Base-by-base conservation (phyloP, 2,888 invertebrate genomes). In the Lymantria monacha region DNA sequence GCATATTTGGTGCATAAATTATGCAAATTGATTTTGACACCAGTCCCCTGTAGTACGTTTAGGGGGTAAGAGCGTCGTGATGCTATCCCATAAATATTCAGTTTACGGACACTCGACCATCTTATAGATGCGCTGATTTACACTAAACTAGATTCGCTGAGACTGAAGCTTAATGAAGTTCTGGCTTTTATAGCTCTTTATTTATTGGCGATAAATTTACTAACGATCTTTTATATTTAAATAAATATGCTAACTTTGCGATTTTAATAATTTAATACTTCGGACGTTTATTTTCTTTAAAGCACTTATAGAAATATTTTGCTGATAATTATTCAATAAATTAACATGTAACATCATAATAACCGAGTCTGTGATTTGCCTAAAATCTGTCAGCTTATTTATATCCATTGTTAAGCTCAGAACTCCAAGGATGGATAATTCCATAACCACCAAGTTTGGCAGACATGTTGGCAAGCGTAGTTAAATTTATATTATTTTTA, bases 21-120 rank as follows among this genome's bases (percentile, higher is more conserved):
- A 83, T 83, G 82, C 74, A 77, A 83, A 82, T 79, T 77, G 73
- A 70, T 81, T 81, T 81, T 76, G 78, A 79, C 76, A 78, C 77
- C 67, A 76, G 75, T 73, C 73, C 71, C n/a, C 74, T 57, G 64
- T 59, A 74, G 67, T 72, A 68, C 68, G 74, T 77, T 79, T 75
- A 73, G 75, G 72, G 58, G 70, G 63, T 55, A 42, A 49, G 43
- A 46, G 40, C 59, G 55, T 55, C 55, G 54, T 51, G 67, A 63
- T 63, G 62, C 65, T 59, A 62, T 61, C 59, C 69, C 69, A 85
- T 85, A 82, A 84, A 85, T 85, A 84, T 85, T 85, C 85, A 83
- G 77, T 76, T 73, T 74, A 79, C 70, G 70, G 76, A 75, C 76
- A 76, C 77, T 76, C 73, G 61, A 63, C 55, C 70, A 73, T 74